Base-by-base conservation (phyloP, 2,888 invertebrate species). In the Erebia palarica region DNA sequence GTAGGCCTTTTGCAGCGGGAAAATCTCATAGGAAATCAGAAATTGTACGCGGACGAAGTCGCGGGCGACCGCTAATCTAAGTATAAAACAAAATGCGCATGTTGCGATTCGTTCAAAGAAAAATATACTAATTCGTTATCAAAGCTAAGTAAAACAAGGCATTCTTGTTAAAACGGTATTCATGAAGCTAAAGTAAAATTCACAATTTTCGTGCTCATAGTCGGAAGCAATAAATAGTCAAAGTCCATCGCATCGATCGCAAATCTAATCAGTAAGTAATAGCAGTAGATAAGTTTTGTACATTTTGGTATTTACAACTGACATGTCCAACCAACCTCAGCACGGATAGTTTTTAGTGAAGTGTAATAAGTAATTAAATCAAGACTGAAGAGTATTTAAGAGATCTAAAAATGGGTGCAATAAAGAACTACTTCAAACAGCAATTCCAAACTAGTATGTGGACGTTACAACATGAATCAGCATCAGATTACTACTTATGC, bases 401-500 rank as follows among this genome's bases (percentile, higher is more conserved):
- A 47, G 36, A 36, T 47, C 21, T 36, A 14, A 63, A 81, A 80
- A 91, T 91, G 91, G 83, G 84, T 67, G 82, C 64, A 42, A 72
- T 81, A 11, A 85, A 84, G 75, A 82, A 82, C 68, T 90, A 88
- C 79, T 88, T 88, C 44, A 85, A 79, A 75, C 80, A 78, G 5
- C 85, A 92, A 68, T 84, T 89, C 68, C 79, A 79, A 70, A 49
- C 70, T 61, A 76, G 79, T 1, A 88, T 78, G 77, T 82, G 89
- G 44, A 72, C 67, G 7, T 78, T 91, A 57, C 81, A 89, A 60
- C 83, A 89, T 70, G 88, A 89, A 1, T 76, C 76, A 27, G 75
- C 79, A 0, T 74, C 86, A 3, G 88, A 90, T 71, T 92, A 92
- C 76, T 88, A 86, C 71, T 47, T 89, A 0, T 78, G 84, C 57